phyloP scores from a whole-genome alignment of 2,113 vertebrate species.

The Gadus chalcogrammus region DNA sequence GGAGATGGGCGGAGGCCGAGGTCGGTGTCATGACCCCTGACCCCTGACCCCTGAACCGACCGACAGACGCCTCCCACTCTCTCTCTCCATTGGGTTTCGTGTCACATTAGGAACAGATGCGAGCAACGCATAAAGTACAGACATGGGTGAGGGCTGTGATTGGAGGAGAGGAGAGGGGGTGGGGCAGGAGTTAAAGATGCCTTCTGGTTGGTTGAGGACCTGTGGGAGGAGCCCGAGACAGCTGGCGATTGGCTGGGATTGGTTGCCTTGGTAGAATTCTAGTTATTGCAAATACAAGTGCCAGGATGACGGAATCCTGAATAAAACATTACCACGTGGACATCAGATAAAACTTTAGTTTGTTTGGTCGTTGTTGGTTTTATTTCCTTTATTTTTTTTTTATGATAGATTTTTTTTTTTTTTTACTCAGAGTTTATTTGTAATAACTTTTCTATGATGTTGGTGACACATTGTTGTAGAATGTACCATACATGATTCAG shows the following conservation, averaged over 20 bases:
- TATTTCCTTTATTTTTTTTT: constrained; percentile 27
- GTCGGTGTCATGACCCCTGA: no score
- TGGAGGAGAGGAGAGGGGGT: constrained; percentile 2
- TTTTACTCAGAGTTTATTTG: constrained; percentile 37
- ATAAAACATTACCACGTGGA: constrained; percentile 52
- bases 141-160: constrained; percentile 5
- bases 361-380: constrained; percentile 10
- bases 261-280: constrained; percentile 64
- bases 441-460: constrained; percentile 49
- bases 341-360: constrained; percentile 37
- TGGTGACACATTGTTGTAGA: constrained; percentile 59
- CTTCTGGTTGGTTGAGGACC: constrained; percentile 47
- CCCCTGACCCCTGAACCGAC: no score
- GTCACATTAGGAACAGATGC: constrained; percentile 18
- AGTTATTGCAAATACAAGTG: constrained; percentile 66
- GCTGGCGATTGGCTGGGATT: constrained; percentile 46
- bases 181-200: constrained; percentile 44
- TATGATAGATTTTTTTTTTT: constrained; percentile 25
- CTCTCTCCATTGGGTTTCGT: constrained; percentile 3
- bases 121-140: constrained; percentile 6
- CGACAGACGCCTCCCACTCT: constrained; percentile 1
- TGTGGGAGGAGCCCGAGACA: constrained; percentile 29
- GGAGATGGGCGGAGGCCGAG: neutral
- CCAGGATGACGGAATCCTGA: constrained; percentile 65
- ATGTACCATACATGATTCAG: constrained; percentile 58